phyloP scores from a whole-genome alignment of 2,797 vertebrate species.

The Ctenopoma multispine region DNA sequence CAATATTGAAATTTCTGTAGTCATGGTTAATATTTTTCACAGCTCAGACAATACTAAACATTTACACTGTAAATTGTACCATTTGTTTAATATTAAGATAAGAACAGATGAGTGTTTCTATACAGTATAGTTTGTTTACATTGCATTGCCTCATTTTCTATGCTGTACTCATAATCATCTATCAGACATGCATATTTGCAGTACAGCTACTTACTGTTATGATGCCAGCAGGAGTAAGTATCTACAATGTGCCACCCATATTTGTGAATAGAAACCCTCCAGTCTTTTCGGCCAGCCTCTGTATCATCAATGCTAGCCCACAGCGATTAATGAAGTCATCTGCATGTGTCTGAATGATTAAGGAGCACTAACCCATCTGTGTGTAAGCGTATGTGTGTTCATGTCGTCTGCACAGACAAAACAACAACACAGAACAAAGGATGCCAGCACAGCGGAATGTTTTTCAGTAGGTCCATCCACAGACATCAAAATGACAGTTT shows the following conservation, averaged over 20 bases:
- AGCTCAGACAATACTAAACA: constrained; percentile 26
- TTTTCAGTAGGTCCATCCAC: constrained; percentile 28
- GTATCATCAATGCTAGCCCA: constrained; percentile 69
- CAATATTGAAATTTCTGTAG: background rate
- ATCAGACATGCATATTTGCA: constrained; percentile 66
- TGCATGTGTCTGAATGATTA: constrained; percentile 78
- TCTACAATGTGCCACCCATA: constrained; percentile 59
- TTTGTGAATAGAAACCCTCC: constrained; percentile 60
- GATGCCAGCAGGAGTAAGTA: constrained; percentile 57
- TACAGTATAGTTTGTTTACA: constrained; percentile 53
- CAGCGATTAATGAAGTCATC: constrained; percentile 79
- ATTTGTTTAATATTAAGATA: constrained; percentile 42
- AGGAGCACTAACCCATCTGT: constrained; percentile 47
- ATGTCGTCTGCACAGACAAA: constrained; percentile 50
- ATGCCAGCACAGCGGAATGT: constrained; percentile 29
- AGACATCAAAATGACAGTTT: constrained; percentile 35
- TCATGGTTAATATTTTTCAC: constrained; percentile 18
- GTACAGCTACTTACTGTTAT: constrained; percentile 62
- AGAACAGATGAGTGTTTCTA: constrained; percentile 25
- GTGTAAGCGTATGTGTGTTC: constrained; percentile 24
- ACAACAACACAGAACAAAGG: constrained; percentile 65
- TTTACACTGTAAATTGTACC: constrained; percentile 24
- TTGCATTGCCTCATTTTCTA: constrained; percentile 43
- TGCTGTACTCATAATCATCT: constrained; percentile 60
- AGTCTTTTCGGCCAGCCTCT: constrained; percentile 55